A percentile compares a stretch with the other conserved stretches of the same genome.
Conservation (phyloP, 2,113 vertebrate species). For the Ibidorhyncha struthersii region DNA sequence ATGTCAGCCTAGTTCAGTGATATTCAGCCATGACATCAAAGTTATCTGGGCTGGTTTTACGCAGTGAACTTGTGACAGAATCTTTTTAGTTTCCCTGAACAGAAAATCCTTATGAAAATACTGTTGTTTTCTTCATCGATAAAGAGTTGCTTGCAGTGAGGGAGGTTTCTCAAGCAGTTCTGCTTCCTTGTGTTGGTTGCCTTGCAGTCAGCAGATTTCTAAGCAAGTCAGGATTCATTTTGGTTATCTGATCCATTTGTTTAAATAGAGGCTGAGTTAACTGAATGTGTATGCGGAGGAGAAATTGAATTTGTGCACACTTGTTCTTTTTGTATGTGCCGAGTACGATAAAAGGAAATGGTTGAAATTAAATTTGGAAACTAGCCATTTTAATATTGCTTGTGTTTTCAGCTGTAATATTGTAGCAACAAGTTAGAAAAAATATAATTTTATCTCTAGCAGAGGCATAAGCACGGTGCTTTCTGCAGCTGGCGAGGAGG, state of each 20-base stretch:
- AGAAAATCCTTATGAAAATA: not conserved
- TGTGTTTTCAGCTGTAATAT: not conserved
- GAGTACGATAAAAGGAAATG: not conserved
- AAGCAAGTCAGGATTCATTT: not conserved
- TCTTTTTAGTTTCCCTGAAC: not conserved
- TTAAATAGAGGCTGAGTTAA: not conserved
- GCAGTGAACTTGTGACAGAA: rapidly evolving
- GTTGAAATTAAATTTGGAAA: conserved; percentile 3
- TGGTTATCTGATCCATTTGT: not conserved
- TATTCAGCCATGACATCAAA: rapidly evolving
- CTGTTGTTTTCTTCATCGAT: not conserved
- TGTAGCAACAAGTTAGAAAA: not conserved
- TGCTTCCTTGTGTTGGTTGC: not conserved
- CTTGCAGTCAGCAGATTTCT: not conserved
- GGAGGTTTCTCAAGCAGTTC: not conserved
- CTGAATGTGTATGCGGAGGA: not conserved
- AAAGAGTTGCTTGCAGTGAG: not conserved
- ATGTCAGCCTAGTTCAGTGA: not conserved
- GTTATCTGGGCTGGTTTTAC: not conserved
- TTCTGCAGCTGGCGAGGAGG: not conserved
- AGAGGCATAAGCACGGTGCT: not conserved
- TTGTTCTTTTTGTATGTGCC: not conserved
- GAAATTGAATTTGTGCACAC: not conserved
- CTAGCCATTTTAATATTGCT: not conserved
- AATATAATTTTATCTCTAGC: not conserved